phyloP scores from a whole-genome alignment of 1,140 invertebrate species.

The Drosophila prosaltans region DNA sequence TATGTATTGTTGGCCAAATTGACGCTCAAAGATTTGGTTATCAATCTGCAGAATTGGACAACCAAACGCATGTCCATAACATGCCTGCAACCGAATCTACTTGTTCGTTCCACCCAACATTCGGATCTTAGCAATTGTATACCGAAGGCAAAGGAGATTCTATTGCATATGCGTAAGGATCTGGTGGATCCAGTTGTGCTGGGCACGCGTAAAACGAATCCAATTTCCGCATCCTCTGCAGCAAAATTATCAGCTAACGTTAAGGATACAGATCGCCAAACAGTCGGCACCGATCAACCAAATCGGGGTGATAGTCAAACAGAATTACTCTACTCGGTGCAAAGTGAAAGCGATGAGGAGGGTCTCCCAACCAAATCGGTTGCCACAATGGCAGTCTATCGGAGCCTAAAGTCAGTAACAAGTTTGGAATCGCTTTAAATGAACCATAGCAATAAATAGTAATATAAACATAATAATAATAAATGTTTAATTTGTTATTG shows the following conservation, averaged over 20 bases:
- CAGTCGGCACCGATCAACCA: neutral
- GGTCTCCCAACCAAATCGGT: neutral
- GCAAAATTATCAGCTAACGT: neutral
- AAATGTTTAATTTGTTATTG: no score
- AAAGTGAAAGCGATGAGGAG: neutral
- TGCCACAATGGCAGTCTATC: neutral
- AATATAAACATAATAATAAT: no score
- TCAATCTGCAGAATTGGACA: slow-evolving; percentile 85
- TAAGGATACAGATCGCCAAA: neutral
- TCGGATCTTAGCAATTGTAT: neutral
- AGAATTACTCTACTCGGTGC: neutral
- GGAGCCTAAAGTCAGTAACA: neutral
- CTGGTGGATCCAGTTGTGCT: slow-evolving; percentile 26
- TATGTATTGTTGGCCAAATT: slow-evolving; percentile 87
- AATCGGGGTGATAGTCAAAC: neutral
- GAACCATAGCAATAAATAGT: neutral
- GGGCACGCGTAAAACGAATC: neutral
- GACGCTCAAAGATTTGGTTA: slow-evolving; percentile 85
- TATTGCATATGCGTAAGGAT: slow-evolving; percentile 11
- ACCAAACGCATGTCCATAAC: slow-evolving; percentile 75
- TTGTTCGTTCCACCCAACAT: slow-evolving; percentile 42
- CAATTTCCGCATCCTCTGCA: neutral
- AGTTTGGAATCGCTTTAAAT: slow-evolving; percentile 2
- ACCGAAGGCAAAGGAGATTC: neutral
- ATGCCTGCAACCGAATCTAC: slow-evolving; percentile 74